Evolutionary conservation across 2,113 vertebrate genomes (phyloP).

Genomic region (Chitala chitala): DNA sequence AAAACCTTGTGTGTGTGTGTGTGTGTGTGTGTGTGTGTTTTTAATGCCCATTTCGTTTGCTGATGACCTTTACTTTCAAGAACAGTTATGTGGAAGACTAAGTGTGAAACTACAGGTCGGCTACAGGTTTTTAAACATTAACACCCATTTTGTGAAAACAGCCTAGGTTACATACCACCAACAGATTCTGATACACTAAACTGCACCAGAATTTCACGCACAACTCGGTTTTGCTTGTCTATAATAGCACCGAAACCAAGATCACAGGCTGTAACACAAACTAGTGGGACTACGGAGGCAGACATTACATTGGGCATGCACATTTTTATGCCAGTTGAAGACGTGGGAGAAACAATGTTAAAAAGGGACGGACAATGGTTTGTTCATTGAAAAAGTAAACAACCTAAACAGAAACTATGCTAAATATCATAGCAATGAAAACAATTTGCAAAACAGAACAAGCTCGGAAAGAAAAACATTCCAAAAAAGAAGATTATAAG

Average conservation of each 20-base stretch:
- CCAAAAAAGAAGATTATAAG: conserved; percentile 27
- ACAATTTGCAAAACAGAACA: conserved; percentile 7
- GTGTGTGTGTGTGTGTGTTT: no score
- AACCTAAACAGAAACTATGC: background rate
- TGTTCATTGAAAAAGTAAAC: background rate
- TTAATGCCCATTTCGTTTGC: no score
- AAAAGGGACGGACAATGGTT: background rate
- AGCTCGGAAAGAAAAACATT: conserved; percentile 34
- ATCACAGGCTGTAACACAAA: conserved; percentile 6
- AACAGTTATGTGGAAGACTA: background rate
- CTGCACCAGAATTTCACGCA: no score
- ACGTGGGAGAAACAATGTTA: background rate
- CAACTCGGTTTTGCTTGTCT: background rate
- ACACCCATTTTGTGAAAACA: background rate
- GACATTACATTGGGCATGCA: background rate
- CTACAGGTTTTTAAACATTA: background rate
- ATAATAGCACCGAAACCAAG: background rate
- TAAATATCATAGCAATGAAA: conserved; percentile 9
- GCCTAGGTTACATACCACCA: background rate
- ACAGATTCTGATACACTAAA: background rate
- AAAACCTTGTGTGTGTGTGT: no score
- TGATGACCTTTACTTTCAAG: no score
- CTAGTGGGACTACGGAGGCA: background rate
- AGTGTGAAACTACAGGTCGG: no score
- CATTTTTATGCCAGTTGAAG: no score